A percentile compares a stretch with the other conserved stretches of the same genome.
Conservation (phyloP, 2,888 invertebrate genomes). For the Patella depressa region DNA sequence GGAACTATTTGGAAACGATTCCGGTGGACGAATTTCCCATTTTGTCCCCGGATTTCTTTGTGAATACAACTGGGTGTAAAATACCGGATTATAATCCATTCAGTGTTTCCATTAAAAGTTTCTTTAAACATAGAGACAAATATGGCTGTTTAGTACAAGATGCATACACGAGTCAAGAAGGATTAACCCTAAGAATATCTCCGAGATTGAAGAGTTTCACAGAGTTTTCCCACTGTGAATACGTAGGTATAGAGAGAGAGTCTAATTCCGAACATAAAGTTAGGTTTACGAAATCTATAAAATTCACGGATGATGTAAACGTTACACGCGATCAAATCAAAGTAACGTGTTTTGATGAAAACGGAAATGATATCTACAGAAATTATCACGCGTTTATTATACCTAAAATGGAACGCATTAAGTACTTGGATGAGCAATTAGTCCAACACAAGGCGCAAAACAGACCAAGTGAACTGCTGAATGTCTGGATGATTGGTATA, state of each 20-base stretch:
- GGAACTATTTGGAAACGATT: background rate
- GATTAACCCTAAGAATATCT: background rate
- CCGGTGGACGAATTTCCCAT: too few species aligned
- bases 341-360: constrained; percentile 37
- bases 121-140: background rate
- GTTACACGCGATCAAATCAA: constrained; percentile 33
- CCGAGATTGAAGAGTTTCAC: background rate
- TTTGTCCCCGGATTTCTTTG: constrained; percentile 22
- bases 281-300: background rate
- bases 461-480: constrained; percentile 70
- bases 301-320: constrained; percentile 23
- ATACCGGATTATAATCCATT: background rate
- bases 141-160: background rate
- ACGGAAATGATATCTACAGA: constrained; percentile 32
- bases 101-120: background rate
- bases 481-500: constrained; percentile 83
- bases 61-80: background rate
- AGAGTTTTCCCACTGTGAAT: background rate
- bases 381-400: constrained; percentile 44
- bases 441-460: background rate
- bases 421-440: background rate
- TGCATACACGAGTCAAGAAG: background rate
- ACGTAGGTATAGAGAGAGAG: background rate
- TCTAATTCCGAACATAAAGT: constrained; percentile 22
- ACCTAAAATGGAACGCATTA: constrained; percentile 21